These are phyloP conservation scores for Apostichopus californicus DNA, from an alignment of 35 echinoderm and acorn worm genomes.

Conservation along the genomic window DNA sequence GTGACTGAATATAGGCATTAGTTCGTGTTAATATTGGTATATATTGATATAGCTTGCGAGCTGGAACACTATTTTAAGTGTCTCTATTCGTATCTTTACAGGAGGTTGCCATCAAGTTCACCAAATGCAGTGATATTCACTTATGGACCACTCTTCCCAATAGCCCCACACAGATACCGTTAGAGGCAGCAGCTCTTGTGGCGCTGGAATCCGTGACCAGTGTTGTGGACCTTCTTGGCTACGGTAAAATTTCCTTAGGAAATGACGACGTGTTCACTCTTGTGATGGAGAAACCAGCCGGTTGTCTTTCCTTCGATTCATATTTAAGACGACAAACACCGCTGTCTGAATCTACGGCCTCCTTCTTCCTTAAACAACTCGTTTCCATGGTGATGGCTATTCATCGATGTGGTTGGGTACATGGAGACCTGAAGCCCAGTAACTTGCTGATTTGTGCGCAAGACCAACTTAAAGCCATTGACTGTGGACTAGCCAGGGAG, in stretches of 20 bases:
- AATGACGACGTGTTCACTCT: neutral
- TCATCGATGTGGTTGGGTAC: conserved; percentile 24
- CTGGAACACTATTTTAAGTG: too few relatives aligned
- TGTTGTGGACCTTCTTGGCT: conserved; percentile 2
- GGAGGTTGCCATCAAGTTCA: too few relatives aligned
- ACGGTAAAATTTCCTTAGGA: neutral
- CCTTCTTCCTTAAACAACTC: conserved; percentile 20
- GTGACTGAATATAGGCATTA: too few relatives aligned
- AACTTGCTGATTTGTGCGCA: conserved; percentile 24
- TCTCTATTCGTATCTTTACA: too few relatives aligned
- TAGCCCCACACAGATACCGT: neutral
- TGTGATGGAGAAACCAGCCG: conserved; percentile 20
- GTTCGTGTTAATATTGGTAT: too few relatives aligned
- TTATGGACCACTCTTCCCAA: neutral
- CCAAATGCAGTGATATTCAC: too few relatives aligned
- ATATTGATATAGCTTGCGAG: too few relatives aligned
- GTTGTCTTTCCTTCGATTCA: neutral
- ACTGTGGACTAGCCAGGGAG: conserved; percentile 4
- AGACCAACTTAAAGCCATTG: neutral
- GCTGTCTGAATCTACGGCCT: neutral
- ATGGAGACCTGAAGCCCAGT: conserved; percentile 17
- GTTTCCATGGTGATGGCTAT: conserved; percentile 1
- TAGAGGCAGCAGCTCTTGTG: neutral
- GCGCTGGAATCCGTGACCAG: neutral
- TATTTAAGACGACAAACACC: neutral